A percentile compares a stretch with the other conserved stretches of the same genome.
These are phyloP conservation scores for Ichneumoninae sp. DNA, from an alignment of 2,888 invertebrate genomes.

Conservation along the genomic window DNA sequence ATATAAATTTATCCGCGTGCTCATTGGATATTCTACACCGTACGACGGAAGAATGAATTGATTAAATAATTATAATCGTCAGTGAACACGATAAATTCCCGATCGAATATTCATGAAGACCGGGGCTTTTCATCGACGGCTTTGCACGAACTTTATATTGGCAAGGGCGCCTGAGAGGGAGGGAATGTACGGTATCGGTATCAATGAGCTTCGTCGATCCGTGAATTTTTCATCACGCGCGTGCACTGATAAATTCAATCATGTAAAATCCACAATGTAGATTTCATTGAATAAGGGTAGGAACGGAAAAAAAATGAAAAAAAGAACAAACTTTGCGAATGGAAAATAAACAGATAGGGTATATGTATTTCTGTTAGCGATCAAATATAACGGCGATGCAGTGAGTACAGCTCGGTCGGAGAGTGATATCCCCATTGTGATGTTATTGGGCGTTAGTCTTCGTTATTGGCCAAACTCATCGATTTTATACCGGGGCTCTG, in stretches of 20 bases:
- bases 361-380: background rate
- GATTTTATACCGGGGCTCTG: background rate
- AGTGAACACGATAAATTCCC: background rate
- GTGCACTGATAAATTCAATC: background rate
- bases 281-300: background rate
- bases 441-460: background rate
- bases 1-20: conserved; percentile 9
- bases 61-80: background rate
- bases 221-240: background rate
- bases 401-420: background rate
- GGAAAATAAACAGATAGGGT: background rate
- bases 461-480: conserved; percentile 2
- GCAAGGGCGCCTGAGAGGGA: background rate
- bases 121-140: background rate
- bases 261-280: background rate
- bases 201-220: background rate
- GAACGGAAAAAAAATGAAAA: background rate
- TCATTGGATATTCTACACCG: background rate
- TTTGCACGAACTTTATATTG: background rate
- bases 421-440: background rate
- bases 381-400: background rate
- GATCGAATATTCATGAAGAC: conserved; percentile 4
- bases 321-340: background rate
- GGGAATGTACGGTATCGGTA: background rate
- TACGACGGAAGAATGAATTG: background rate